These are phyloP conservation scores for Tuberolachnus salignus DNA, from an alignment of 2,888 invertebrate species.

Conservation along the genomic window DNA sequence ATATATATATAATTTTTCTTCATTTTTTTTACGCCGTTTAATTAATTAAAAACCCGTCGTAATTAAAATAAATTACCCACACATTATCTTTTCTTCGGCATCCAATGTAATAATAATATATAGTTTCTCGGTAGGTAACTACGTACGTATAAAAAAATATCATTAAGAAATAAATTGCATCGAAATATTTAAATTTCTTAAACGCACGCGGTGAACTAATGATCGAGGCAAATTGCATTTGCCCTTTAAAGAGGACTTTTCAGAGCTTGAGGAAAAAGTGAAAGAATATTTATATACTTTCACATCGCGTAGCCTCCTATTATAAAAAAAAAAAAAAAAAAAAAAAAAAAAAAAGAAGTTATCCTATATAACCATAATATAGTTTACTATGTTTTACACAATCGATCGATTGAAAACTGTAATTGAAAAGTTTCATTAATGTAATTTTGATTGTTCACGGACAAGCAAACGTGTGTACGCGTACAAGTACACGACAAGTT, in stretches of 20 bases:
- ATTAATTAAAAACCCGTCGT: background rate
- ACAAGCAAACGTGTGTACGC: too few relatives aligned
- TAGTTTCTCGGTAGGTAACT: background rate
- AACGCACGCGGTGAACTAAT: background rate
- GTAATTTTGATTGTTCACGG: too few relatives aligned
- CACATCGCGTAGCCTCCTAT: conserved; percentile 6
- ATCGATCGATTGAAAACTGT: background rate
- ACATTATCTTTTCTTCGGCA: background rate
- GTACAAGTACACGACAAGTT: too few relatives aligned
- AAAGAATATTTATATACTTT: conserved; percentile 21
- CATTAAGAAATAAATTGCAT: background rate
- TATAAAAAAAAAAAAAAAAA: background rate
- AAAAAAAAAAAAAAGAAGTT: background rate
- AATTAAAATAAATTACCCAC: background rate
- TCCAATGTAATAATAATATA: background rate
- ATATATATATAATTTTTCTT: too few relatives aligned
- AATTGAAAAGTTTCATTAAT: background rate
- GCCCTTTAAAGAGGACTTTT: conserved; percentile 19
- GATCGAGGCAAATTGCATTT: conserved; percentile 17
- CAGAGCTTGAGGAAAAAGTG: conserved; percentile 20
- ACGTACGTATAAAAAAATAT: background rate
- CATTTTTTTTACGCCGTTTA: background rate
- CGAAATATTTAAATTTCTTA: conserved; percentile 19
- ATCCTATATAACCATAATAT: background rate
- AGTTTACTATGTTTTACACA: background rate